Evolutionary conservation across 1,140 invertebrate species (phyloP).

Genomic region (Colletes gigas): DNA sequence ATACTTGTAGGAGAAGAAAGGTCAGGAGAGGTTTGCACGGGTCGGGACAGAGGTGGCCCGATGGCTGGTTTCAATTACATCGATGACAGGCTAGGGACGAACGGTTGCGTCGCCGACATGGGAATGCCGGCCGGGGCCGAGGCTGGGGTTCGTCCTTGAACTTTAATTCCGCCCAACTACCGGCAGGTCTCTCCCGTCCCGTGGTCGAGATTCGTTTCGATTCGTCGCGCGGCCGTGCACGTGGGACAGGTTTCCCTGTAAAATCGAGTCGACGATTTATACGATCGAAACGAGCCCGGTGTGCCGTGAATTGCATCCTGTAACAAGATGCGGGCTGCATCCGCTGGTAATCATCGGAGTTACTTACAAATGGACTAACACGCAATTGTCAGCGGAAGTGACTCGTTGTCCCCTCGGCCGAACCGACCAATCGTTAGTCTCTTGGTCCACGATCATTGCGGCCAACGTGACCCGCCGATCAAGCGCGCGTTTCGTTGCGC

Average conservation of each 20-base stretch:
- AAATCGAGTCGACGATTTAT: slow-evolving; percentile 53
- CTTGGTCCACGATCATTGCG: slow-evolving; percentile 72
- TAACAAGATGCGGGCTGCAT: slow-evolving; percentile 71
- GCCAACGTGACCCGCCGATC: slow-evolving; percentile 39
- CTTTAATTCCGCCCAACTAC: slow-evolving; percentile 29
- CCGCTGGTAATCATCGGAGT: slow-evolving; percentile 69
- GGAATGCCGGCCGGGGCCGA: slow-evolving; percentile 28
- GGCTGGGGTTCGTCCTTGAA: slow-evolving; percentile 46
- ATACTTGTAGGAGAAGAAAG: not conserved
- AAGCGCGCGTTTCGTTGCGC: not conserved
- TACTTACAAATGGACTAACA: slow-evolving; percentile 71
- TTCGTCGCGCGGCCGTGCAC: not conserved
- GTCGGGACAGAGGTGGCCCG: not conserved
- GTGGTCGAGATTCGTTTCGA: not conserved
- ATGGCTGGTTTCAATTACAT: slow-evolving; percentile 19
- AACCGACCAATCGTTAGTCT: slow-evolving; percentile 72
- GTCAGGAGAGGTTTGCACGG: not conserved
- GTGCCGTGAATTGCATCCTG: slow-evolving; percentile 69
- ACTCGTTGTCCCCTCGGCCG: slow-evolving; percentile 74
- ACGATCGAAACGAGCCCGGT: slow-evolving; percentile 60
- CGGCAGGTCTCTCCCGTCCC: not conserved
- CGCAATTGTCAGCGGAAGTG: slow-evolving; percentile 78
- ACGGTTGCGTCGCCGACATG: not conserved
- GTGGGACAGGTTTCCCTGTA: slow-evolving; percentile 30
- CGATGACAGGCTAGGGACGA: slow-evolving; percentile 19